Percentiles rank a stretch among this genome's conserved stretches.
phyloP scores from a whole-genome alignment of 1,140 invertebrate genomes.

The Ceratosolen solmsi region DNA sequence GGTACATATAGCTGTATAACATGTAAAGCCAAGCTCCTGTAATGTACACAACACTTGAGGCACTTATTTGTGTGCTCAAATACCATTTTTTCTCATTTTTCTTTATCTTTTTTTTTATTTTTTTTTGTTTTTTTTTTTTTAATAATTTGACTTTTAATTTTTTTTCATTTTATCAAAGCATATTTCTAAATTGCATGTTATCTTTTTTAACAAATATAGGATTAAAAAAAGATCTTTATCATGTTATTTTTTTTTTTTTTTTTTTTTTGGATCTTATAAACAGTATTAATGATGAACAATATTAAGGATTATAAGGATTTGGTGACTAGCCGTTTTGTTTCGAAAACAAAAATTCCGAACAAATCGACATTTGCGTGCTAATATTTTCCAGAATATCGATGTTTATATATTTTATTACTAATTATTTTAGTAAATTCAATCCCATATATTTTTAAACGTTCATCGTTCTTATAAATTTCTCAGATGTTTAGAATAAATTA shows the following conservation, averaged over 20 bases:
- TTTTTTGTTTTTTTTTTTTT: slow-evolving; percentile 57
- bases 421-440: slow-evolving; percentile 20
- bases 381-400: slow-evolving; percentile 68
- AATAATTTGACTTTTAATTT: slow-evolving; percentile 21
- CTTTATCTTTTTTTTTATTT: slow-evolving; percentile 59
- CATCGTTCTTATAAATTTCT: neutral
- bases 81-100: slow-evolving; percentile 66
- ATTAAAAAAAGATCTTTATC: slow-evolving; percentile 65
- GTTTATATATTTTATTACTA: slow-evolving; percentile 10
- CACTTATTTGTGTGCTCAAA: slow-evolving; percentile 74
- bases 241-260: slow-evolving; percentile 50
- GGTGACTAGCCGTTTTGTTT: slow-evolving; percentile 47
- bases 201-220: slow-evolving; percentile 66
- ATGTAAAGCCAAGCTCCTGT: slow-evolving; percentile 71
- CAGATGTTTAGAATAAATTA: neutral
- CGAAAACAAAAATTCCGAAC: slow-evolving; percentile 48
- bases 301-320: slow-evolving; percentile 45
- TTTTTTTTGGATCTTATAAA: slow-evolving; percentile 41
- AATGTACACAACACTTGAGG: slow-evolving; percentile 75
- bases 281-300: slow-evolving; percentile 51
- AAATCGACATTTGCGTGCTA: slow-evolving; percentile 33
- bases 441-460: slow-evolving; percentile 4
- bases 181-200: slow-evolving; percentile 69
- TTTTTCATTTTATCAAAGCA: slow-evolving; percentile 66
- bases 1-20: slow-evolving; percentile 73